phyloP scores from a whole-genome alignment of 37 sponge, comb jelly and placozoan genomes.

The Trichoplax adhaerens region DNA sequence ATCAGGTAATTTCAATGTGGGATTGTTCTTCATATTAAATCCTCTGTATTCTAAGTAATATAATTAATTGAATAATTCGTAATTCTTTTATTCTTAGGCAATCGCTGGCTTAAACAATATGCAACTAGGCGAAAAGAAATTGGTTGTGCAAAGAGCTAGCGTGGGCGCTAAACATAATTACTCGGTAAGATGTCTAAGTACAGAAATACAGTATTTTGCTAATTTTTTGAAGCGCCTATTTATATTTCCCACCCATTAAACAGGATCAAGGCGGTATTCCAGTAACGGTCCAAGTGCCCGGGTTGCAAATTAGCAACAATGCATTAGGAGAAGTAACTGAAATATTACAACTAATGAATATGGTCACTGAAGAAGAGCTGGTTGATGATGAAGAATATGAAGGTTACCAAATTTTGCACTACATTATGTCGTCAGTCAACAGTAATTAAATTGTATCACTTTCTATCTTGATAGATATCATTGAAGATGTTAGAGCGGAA shows the following conservation, averaged over 20 bases:
- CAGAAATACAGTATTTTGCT: too few species aligned
- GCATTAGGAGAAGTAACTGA: constrained; percentile 25
- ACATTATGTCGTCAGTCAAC: not conserved
- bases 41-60: not conserved
- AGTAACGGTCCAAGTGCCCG: constrained; percentile 42
- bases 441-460: not conserved
- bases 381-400: constrained; percentile 95
- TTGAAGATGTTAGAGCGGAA: constrained; percentile 95
- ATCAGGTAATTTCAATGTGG: constrained; percentile 38
- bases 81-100: constrained; percentile 37
- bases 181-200: constrained; percentile 4
- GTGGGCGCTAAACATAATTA: constrained; percentile 61
- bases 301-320: constrained; percentile 14
- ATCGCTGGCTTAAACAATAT: constrained; percentile 96
- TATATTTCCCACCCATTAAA: too few species aligned
- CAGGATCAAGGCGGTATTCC: too few species aligned
- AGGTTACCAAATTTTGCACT: constrained; percentile 17
- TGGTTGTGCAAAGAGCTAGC: constrained; percentile 97
- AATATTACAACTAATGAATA: constrained; percentile 91
- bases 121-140: constrained; percentile 98
- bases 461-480: constrained; percentile 41
- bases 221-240: too few species aligned
- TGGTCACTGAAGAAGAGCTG: constrained; percentile 88
- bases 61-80: not conserved
- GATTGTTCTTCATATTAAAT: not conserved